Evolutionary conservation across 2,797 vertebrate genomes (phyloP).

Genomic region (Carduelis carduelis): DNA sequence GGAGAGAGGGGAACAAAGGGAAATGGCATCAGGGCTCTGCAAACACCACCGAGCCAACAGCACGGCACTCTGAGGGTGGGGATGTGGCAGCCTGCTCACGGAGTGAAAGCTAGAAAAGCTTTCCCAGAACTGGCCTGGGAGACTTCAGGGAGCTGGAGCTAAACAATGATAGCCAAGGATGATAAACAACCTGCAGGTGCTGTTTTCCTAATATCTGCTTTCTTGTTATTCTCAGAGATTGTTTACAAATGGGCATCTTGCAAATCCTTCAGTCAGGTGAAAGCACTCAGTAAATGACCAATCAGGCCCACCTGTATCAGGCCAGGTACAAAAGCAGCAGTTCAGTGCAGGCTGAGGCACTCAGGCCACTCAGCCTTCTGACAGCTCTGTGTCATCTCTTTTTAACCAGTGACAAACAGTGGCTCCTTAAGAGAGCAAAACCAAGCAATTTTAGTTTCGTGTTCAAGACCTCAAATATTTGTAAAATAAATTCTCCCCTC

Average conservation of each 20-base stretch:
- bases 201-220: neutral
- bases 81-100: neutral
- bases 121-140: neutral
- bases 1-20: neutral
- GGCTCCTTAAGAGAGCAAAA: neutral
- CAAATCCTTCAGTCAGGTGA: neutral
- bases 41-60: accelerated
- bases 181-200: neutral
- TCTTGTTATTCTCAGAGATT: neutral
- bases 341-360: neutral
- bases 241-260: neutral
- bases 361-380: neutral
- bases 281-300: neutral
- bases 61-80: neutral
- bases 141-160: neutral
- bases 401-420: neutral
- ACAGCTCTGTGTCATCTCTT: neutral
- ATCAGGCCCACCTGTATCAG: neutral
- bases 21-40: accelerated
- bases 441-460: neutral
- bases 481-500: neutral
- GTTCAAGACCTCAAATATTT: neutral
- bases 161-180: neutral
- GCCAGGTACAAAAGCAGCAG: neutral
- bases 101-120: neutral